A percentile compares a stretch with the other conserved stretches of the same genome.
These are phyloP conservation scores for Tetramorium bicarinatum DNA, from an alignment of 2,888 invertebrate genomes.

Conservation along the genomic window DNA sequence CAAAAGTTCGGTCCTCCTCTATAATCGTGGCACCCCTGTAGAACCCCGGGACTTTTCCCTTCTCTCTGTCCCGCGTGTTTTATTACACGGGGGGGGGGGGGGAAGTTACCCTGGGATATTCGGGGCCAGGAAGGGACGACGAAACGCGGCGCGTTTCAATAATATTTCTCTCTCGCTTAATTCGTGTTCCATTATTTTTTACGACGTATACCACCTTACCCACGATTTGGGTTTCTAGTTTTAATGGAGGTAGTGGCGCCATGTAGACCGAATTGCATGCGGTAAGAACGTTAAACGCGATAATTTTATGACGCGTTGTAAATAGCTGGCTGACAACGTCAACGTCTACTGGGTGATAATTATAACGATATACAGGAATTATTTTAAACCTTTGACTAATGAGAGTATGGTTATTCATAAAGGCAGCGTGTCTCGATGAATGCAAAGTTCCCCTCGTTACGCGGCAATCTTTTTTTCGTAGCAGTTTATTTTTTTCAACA, in stretches of 20 bases:
- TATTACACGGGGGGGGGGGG: background rate
- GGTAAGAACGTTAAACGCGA: background rate
- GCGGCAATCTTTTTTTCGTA: constrained; percentile 7
- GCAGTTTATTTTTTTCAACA: background rate
- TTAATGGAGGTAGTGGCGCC: no score
- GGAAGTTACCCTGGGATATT: background rate
- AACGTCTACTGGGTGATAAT: constrained; percentile 21
- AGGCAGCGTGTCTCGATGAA: constrained; percentile 17
- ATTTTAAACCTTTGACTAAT: constrained; percentile 48
- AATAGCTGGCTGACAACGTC: constrained; percentile 25
- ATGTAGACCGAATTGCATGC: background rate
- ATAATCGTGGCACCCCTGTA: constrained; percentile 38
- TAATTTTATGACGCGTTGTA: constrained; percentile 38
- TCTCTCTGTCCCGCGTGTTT: background rate
- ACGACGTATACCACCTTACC: background rate
- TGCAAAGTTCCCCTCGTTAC: constrained; percentile 6
- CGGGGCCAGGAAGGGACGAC: background rate
- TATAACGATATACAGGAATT: constrained; percentile 31
- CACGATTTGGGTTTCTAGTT: background rate
- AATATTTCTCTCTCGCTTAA: background rate
- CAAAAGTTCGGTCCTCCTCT: constrained; percentile 43
- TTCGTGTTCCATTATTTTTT: background rate
- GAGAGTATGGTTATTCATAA: constrained; percentile 44
- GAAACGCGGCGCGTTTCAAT: constrained; percentile 8
- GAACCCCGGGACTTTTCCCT: constrained; percentile 1